Evolutionary conservation across 2,113 vertebrate species (phyloP), one percentile per base, ranked within the genome.

Genomic region (Gnathonemus longibarbis): DNA sequence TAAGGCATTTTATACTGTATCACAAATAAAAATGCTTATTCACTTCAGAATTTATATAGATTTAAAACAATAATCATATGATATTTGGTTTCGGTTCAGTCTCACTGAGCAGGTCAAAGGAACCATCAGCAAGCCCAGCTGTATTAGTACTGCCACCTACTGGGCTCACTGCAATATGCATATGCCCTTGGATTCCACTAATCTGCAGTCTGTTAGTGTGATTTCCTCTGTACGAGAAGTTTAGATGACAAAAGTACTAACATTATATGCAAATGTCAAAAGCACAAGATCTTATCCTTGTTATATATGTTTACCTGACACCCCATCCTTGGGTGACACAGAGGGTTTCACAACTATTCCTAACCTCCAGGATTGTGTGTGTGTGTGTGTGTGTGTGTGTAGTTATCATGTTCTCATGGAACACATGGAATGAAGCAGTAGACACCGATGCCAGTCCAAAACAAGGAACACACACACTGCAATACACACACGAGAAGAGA

Each of bases 111-210:
- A 62, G 52, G 77, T 66, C 80, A 45, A 15, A 1, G 21, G 17
- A 39, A 21, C 48, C 77, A 84, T 21, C n/a, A 49, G 42, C 17
- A 31, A 17, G 24, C 5, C 49, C 53, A 58, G 17, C 5, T 88
- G 87, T 62, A 24, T 77, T 74, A 77, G 17, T 46, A 88, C 87
- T 86, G 89, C 91, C 89, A 88, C 80, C 90, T 90, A 6, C 86
- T 88, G 90, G 90, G 27, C 48, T 11, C 31, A 21, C 3, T 53
- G 24, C 42, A 84, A 46, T 46, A 13, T 39, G 48, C 84, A 27
- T 0, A 0, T 3, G 49, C n/a, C 27, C 45, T 27, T 42, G 19
- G 80, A 46, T 49, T 84, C 46, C 10, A 2, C 66, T 1, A 10
- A 21, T 45, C 19, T 11, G 17, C 42, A 9, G 21, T 35, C 4